Base-by-base conservation (phyloP, 53 echinoderm and acorn worm species). In the Paracentrotus lividus region DNA sequence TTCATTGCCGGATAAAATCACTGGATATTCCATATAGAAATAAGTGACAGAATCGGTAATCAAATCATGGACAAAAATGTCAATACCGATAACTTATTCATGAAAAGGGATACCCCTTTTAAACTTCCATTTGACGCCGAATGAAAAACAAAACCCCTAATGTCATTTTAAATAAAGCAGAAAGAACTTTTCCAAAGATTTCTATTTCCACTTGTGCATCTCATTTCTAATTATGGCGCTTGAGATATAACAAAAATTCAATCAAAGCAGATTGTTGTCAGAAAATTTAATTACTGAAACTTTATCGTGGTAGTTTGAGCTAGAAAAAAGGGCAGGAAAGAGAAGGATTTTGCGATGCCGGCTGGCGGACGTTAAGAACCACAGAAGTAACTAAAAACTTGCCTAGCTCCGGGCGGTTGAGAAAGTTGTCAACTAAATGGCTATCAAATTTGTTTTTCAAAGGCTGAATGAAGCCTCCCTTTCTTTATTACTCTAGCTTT, bases 261-360 rank as follows among this genome's bases (percentile, higher is more conserved):
- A 57, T 78, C 78, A 57, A 92, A 78, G 92, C 78, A 92, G 92
- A 92, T 92, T 78, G 92, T 56, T 92, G 58, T 57, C 77, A 92
- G 78, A 78, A 77, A 92, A 92, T 92, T 92, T 77, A 92, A 92
- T 92, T 92, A 92, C 81, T 92, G 92, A 92, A 92, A 92, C 92
- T 92, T 92, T 92, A 92, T 92, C 92, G 58, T 92, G 92, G 92
- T 92, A 92, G 92, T 92, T 92, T 42, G 81, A 52, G 75, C 23
- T 51, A 77, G 92, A 56, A 78, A 92, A 92, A 92, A 58, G 52
- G 90, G 90, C 72, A 32, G 49, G 65, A 27, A 52, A 67, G 52
- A 51, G 51, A 52, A 49, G 52, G 27, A n/a, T n/a, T 89, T 89
- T 89, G 53, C 15, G 58, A 64, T 34, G 68, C 68, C 90, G 90